A percentile compares a stretch with the other conserved stretches of the same genome.
Evolutionary conservation across 2,888 invertebrate species (phyloP).

Genomic region (Agriotes lineatus): DNA sequence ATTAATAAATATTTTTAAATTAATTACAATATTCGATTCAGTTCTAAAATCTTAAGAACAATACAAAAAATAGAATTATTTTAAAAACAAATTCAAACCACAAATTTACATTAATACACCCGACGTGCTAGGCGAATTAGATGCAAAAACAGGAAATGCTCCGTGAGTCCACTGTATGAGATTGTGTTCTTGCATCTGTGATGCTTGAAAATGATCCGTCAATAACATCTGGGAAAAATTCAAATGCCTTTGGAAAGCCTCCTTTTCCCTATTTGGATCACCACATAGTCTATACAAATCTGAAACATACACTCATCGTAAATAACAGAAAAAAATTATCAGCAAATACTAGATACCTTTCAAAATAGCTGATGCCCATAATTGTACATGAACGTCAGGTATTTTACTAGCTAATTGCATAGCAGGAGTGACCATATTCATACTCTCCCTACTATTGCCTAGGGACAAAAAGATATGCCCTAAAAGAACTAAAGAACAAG

Average conservation of each 20-base stretch:
- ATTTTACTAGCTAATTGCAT: slow-evolving; percentile 99
- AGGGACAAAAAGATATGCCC: slow-evolving; percentile 97
- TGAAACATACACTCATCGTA: no score
- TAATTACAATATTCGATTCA: no score
- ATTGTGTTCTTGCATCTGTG: slow-evolving; percentile 91
- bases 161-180: slow-evolving; percentile 90
- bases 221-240: slow-evolving; percentile 93
- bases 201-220: slow-evolving; percentile 94
- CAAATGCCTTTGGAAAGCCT: slow-evolving; percentile 93
- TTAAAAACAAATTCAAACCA: no score
- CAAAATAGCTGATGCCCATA: slow-evolving; percentile 97
- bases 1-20: no score
- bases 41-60: no score
- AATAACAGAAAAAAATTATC: neutral
- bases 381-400: slow-evolving; percentile 96
- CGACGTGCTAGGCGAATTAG: slow-evolving; percentile 62
- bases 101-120: slow-evolving; percentile 47
- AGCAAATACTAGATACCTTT: slow-evolving; percentile 84
- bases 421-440: slow-evolving; percentile 99
- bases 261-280: slow-evolving; percentile 88
- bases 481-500: slow-evolving; percentile 93
- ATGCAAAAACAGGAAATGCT: slow-evolving; percentile 70
- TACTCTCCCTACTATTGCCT: slow-evolving; percentile 94
- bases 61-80: no score
- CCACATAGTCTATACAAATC: slow-evolving; percentile 93